Evolutionary conservation across 2,888 invertebrate species (phyloP).

Genomic region (Athalia circularis): DNA sequence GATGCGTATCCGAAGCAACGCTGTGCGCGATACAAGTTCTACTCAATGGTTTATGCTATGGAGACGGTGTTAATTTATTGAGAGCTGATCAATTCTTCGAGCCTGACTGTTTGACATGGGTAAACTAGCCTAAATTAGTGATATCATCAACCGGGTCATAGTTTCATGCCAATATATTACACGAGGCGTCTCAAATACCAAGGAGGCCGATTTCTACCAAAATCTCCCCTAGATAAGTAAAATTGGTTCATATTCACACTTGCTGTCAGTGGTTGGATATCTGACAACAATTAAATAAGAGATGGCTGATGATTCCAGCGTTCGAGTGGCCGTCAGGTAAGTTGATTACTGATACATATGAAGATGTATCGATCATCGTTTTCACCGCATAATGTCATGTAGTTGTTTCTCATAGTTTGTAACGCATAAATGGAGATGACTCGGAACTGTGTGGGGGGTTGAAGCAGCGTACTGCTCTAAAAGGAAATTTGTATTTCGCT

Average conservation of each 20-base stretch:
- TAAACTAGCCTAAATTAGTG: not conserved
- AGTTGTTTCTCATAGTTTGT: constrained; percentile 19
- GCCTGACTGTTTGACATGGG: constrained; percentile 10
- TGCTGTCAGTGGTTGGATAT: constrained; percentile 29
- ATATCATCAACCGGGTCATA: not conserved
- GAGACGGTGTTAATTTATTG: constrained; percentile 9
- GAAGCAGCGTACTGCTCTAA: constrained; percentile 22
- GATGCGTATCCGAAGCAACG: not conserved
- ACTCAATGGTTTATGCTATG: constrained; percentile 33
- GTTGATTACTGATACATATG: constrained; percentile 50
- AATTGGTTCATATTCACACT: constrained; percentile 22
- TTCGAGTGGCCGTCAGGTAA: constrained; percentile 72
- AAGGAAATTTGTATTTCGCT: constrained; percentile 36
- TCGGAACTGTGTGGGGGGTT: constrained; percentile 35
- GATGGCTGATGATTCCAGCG: constrained; percentile 72
- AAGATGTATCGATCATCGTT: not conserved
- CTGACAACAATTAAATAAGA: constrained; percentile 37
- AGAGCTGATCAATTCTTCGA: constrained; percentile 32
- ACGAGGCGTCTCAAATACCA: not conserved
- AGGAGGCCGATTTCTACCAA: constrained; percentile 21
- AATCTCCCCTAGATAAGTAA: constrained; percentile 8
- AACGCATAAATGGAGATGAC: constrained; percentile 36
- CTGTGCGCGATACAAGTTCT: constrained; percentile 30
- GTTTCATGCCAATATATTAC: not conserved
- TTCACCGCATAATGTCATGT: not conserved